Base-by-base conservation (phyloP, 2,888 invertebrate genomes). In the Megamerina dolium region DNA sequence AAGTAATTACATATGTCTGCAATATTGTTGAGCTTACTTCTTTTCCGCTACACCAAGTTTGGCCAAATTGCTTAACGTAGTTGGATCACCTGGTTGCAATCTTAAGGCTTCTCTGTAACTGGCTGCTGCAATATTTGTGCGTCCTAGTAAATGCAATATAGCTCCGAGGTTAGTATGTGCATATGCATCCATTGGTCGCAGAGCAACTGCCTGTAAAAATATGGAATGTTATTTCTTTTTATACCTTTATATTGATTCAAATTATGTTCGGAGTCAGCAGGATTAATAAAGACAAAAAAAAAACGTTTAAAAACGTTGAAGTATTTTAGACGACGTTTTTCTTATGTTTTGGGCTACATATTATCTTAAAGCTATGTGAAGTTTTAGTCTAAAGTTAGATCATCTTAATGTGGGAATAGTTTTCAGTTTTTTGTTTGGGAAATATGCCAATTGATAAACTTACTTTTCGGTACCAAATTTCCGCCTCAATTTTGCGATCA, bases 81-180 rank as follows among this genome's bases (percentile, higher is more conserved):
- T 87, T 46, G 81, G 79, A 69, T 96, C 94, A 51, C 86, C 84
- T 0, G 95, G 95, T 63, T 90, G 85, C 43, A 95, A 74, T 60
- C 83, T 77, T 44, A 96, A 74, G 1, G 95, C 94, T 62, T 83
- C 81, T 55, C 85, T 77, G 71, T 96, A 96, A 46, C 89, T 86
- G 13, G 79, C 77, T 34, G 91, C 90, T 0, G 96, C 96, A 52
- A 91, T 87, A 19, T 77, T 75, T 58, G 90, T 85, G 70, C 92
- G 92, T 18, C 91, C 91, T 68, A 94, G 90, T 53, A 93, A 77
- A 74, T 96, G 95, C 46, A 93, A 76, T 65, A 96, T 95, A 45
- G 95, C 95, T 18, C 95, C 96, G 43, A 94, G 78, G 72, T 96
- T 95, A 61, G 93, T 91, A 73, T 93, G 91, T 45, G 90, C 87